A percentile compares a stretch with the other conserved stretches of the same genome.
Evolutionary conservation across 2,113 vertebrate species (phyloP).

Genomic region (Lophochroa leadbeateri): DNA sequence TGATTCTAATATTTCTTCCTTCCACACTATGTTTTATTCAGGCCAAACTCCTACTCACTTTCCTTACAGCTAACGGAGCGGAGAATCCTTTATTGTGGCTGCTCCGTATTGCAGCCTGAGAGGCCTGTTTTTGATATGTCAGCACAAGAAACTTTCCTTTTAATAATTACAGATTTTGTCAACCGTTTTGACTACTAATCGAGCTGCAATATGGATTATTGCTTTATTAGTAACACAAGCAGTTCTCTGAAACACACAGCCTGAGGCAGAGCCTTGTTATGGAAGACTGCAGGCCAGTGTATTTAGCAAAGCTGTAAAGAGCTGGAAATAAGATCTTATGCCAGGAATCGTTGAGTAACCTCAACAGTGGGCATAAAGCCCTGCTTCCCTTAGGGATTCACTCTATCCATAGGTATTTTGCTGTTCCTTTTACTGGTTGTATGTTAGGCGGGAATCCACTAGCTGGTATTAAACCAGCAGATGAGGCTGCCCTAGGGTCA

Average conservation of each 20-base stretch:
- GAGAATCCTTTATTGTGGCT: background rate
- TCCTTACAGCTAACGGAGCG: background rate
- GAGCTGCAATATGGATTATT: constrained; percentile 41
- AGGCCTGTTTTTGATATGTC: constrained; percentile 41
- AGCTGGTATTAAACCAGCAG: background rate
- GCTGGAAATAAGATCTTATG: background rate
- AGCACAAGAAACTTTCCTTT: constrained; percentile 22
- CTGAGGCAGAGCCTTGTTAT: constrained; percentile 23
- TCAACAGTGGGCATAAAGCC: background rate
- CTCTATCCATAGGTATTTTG: background rate
- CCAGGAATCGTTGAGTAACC: background rate
- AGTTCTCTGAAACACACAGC: constrained; percentile 35
- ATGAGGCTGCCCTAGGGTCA: background rate
- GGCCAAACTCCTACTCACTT: background rate
- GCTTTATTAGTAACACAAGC: constrained; percentile 18
- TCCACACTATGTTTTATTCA: constrained; percentile 56
- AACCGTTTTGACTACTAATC: constrained; percentile 49
- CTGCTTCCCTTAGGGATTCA: background rate
- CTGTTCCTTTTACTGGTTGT: background rate
- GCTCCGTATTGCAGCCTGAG: background rate
- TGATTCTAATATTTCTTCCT: constrained; percentile 53
- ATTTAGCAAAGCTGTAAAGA: constrained; percentile 20
- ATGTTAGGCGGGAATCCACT: background rate
- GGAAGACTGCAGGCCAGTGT: constrained; percentile 29
- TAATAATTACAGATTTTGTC: constrained; percentile 45